These are phyloP conservation scores for Pachyramphus minor DNA, from an alignment of 2,113 vertebrate genomes.

Conservation along the genomic window DNA sequence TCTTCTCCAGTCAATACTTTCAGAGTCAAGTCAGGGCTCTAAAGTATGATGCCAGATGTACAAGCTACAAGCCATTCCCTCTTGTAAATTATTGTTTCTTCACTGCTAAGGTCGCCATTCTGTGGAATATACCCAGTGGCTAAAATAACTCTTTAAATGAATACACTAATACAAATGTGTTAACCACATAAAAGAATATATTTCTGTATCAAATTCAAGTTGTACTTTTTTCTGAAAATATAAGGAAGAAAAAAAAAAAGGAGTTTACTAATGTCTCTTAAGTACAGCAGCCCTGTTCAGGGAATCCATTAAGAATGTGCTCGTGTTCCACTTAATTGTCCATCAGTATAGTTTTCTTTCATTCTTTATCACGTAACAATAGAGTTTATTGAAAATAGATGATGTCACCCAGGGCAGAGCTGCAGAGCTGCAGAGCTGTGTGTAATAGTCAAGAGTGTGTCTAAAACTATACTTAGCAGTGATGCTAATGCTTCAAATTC, in stretches of 20 bases:
- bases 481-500: not conserved
- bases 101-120: not conserved
- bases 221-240: not conserved
- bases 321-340: not conserved
- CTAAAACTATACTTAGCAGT: not conserved
- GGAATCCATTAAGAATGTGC: not conserved
- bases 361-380: not conserved
- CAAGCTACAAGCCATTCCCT: not conserved
- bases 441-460: not conserved
- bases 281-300: not conserved
- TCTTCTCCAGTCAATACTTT: not conserved
- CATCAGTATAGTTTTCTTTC: not conserved
- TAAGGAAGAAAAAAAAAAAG: not conserved
- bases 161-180: not conserved
- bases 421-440: not conserved
- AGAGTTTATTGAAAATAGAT: not conserved
- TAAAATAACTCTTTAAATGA: not conserved
- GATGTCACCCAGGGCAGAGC: not conserved
- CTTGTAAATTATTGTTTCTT: not conserved
- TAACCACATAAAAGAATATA: not conserved
- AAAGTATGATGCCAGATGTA: not conserved
- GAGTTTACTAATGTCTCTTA: not conserved
- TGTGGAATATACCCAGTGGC: not conserved
- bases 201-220: not conserved
- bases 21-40: not conserved